phyloP scores from a whole-genome alignment of 2,797 vertebrate species.

The Phalloptychus januarius region DNA sequence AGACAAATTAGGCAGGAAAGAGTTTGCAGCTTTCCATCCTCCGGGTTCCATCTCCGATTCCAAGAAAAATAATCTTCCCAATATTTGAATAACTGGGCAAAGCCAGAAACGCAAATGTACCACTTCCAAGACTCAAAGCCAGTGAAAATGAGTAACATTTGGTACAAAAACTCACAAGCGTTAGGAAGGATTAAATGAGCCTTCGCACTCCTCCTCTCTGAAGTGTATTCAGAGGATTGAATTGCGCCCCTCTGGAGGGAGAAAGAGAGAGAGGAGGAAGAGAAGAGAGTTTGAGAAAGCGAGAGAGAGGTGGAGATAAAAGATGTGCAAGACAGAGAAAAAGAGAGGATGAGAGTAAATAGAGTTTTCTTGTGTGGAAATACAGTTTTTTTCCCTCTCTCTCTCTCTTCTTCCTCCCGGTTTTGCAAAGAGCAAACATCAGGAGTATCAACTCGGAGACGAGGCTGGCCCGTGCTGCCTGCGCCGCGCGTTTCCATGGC shows the following conservation, averaged over 20 bases:
- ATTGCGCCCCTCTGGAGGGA: conserved; percentile 69
- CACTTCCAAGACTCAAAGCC: conserved; percentile 61
- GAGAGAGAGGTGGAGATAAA: no score
- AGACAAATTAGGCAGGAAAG: conserved; percentile 27
- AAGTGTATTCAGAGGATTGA: conserved; percentile 74
- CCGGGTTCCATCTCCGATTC: conserved; percentile 36
- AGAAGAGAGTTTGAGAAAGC: conserved; percentile 5
- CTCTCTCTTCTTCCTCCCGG: conserved; percentile 11
- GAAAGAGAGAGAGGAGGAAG: conserved; percentile 10
- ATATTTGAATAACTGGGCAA: conserved; percentile 61
- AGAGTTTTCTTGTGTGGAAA: conserved; percentile 57
- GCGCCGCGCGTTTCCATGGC: conserved; percentile 72
- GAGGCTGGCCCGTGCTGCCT: conserved; percentile 61
- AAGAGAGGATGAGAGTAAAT: conserved; percentile 40
- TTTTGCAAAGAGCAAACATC: conserved; percentile 67
- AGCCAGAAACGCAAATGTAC: conserved; percentile 40
- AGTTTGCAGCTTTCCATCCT: conserved; percentile 31
- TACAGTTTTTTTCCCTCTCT: conserved; percentile 34
- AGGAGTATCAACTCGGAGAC: conserved; percentile 62
- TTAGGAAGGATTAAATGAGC: conserved; percentile 71
- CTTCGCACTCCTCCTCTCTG: conserved; percentile 71
- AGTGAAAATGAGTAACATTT: conserved; percentile 73
- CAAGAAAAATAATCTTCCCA: conserved; percentile 59
- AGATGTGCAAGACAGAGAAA: conserved; percentile 13
- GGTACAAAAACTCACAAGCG: conserved; percentile 68